A percentile compares a stretch with the other conserved stretches of the same genome.
phyloP scores from a whole-genome alignment of 2,888 invertebrate genomes.

The Himalopsyche tibetana region DNA sequence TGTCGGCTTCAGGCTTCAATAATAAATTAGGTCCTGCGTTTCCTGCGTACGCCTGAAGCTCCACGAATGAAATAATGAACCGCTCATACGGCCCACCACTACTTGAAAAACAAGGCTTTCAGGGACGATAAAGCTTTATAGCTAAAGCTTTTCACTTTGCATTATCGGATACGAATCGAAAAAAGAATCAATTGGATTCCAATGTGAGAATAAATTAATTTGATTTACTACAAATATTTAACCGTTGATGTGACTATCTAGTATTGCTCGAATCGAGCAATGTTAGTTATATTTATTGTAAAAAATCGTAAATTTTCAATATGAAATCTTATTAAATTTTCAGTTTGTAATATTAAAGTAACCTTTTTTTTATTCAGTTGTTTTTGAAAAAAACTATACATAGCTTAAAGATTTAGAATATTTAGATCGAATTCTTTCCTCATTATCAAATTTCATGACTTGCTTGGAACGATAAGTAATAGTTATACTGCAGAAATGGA shows the following conservation, averaged over 20 bases:
- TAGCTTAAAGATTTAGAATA: too few species aligned
- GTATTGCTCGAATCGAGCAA: too few species aligned
- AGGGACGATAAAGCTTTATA: conserved; percentile 38
- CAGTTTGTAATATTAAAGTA: too few species aligned
- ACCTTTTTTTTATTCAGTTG: too few species aligned
- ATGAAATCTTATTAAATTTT: too few species aligned
- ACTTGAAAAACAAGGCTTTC: conserved; percentile 19
- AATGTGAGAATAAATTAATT: background rate
- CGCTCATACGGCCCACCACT: conserved; percentile 44
- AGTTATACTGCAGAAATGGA: too few species aligned
- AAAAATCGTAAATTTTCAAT: too few species aligned
- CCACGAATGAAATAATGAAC: conserved; percentile 53
- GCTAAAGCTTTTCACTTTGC: conserved; percentile 43
- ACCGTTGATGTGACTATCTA: background rate
- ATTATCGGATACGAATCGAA: conserved; percentile 18
- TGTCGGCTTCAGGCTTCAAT: conserved; percentile 41
- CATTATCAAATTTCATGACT: too few species aligned
- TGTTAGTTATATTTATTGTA: too few species aligned
- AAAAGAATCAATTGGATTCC: conserved; percentile 31
- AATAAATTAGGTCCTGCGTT: conserved; percentile 43
- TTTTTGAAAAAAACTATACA: too few species aligned
- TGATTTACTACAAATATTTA: background rate
- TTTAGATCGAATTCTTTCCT: too few species aligned
- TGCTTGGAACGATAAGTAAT: too few species aligned
- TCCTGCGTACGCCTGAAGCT: conserved; percentile 47